Evolutionary conservation across 2,888 invertebrate species (phyloP).

Genomic region (Tromatobia lineatoria): DNA sequence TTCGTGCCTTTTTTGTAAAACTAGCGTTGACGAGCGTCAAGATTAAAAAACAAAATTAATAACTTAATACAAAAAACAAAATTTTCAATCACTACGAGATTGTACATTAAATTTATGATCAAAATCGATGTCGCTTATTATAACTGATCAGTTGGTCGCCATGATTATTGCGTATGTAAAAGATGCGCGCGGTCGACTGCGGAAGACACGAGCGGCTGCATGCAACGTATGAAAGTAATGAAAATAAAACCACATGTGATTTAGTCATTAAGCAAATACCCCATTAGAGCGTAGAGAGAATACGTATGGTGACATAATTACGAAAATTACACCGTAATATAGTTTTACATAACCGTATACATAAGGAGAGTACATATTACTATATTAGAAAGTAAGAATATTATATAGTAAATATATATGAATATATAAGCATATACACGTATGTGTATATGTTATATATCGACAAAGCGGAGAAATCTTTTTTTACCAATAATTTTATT

Average conservation of each 20-base stretch:
- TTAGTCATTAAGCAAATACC: constrained; percentile 82
- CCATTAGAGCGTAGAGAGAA: constrained; percentile 64
- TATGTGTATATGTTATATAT: constrained; percentile 68
- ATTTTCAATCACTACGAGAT: constrained; percentile 2
- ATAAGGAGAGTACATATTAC: constrained; percentile 72
- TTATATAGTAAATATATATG: constrained; percentile 69
- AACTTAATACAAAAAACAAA: background rate
- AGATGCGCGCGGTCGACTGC: constrained; percentile 45
- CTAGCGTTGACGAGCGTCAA: background rate
- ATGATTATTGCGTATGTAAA: constrained; percentile 20
- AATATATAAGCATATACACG: constrained; percentile 67
- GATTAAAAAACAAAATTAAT: constrained; percentile 21
- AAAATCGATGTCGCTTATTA: constrained; percentile 45
- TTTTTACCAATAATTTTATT: constrained; percentile 86
- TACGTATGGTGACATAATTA: constrained; percentile 66
- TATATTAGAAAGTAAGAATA: constrained; percentile 69
- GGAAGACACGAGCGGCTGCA: constrained; percentile 75
- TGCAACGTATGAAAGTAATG: constrained; percentile 83
- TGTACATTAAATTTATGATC: constrained; percentile 43
- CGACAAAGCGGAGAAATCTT: constrained; percentile 82
- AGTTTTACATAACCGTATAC: constrained; percentile 76
- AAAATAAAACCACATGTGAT: constrained; percentile 82
- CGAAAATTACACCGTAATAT: constrained; percentile 72
- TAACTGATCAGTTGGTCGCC: constrained; percentile 13
- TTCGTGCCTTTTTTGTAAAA: constrained; percentile 33